Percentiles rank a stretch among this genome's conserved stretches.
These are phyloP conservation scores for Podabrus alpinus DNA, from an alignment of 2,888 invertebrate species.

Conservation along the genomic window DNA sequence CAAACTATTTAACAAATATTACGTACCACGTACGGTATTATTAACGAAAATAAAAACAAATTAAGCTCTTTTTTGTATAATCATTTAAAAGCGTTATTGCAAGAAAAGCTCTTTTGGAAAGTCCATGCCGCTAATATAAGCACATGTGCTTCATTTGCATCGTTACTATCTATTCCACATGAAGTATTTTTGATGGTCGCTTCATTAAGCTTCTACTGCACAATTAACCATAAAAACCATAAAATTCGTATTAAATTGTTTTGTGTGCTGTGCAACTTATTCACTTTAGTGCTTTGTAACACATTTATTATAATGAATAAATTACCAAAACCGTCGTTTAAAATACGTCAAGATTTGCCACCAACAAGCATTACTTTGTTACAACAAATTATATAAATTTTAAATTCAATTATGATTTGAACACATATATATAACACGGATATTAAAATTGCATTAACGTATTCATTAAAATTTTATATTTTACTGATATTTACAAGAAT, in stretches of 20 bases:
- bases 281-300: constrained; percentile 6
- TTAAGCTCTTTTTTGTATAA: background rate
- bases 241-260: constrained; percentile 20
- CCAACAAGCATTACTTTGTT: background rate
- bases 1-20: background rate
- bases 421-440: too few relatives aligned
- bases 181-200: constrained; percentile 34
- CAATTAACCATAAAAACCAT: constrained; percentile 27
- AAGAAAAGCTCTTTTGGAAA: background rate
- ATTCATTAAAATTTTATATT: background rate
- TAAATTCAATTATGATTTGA: background rate
- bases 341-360: background rate
- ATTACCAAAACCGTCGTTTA: constrained; percentile 1
- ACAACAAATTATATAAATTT: background rate
- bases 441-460: background rate
- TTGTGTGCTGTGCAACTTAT: constrained; percentile 9
- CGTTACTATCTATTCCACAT: constrained; percentile 41
- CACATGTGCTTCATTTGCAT: constrained; percentile 43
- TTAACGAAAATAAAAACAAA: background rate
- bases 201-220: constrained; percentile 31
- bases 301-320: constrained; percentile 12
- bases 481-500: background rate
- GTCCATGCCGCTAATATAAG: constrained; percentile 35
- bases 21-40: background rate
- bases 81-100: constrained; percentile 2